Base-by-base conservation (phyloP, 2,888 invertebrate genomes). In the Agriopis leucophaearia region DNA sequence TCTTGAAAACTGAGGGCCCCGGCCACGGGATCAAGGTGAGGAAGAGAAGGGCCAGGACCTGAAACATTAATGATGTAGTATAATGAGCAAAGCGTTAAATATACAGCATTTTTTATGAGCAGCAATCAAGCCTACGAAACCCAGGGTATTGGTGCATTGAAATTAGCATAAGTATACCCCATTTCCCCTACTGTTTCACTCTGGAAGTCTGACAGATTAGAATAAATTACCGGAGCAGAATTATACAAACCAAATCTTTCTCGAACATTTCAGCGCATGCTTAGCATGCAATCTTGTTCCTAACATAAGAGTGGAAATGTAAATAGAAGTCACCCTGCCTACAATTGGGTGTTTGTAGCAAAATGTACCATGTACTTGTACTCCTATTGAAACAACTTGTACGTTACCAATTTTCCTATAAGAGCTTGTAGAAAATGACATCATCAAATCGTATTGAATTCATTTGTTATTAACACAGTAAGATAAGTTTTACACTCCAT, bases 1-100 rank as follows among this genome's bases (percentile, higher is more conserved):
- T 96, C 94, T 97, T 97, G 96, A 97, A 97, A 78, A 97, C 96
- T 78, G 96, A 96, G 69, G 97, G 97, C 82, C 97, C 97, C 85
- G 97, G 97, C 97, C 97, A 97, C 90, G 97, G 97, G 92, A 97
- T 97, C 88, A 97, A 94, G 77, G 97, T 96, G 85, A 97, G 94
- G 94, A 97, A 96, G 89, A 97, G 95, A 88, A 97, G 95, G 94
- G 96, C 95, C 94, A 96, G 94, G 90, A 97, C 96, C 97, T 97
- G 89, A 47, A 93, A 97, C 96, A 97, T 97, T 88, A 27, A 38
- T 38, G 8, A 5, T 44, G 92, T 90, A 66, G 10, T 50, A 7
- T 13, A 51, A 35, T 36, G 45, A 45, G 8, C 15, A 45, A 6
- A 48, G 12, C 10, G 16, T 18, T 27, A 48, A 48, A 18, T 12